phyloP scores from a whole-genome alignment of 1,140 invertebrate genomes.

The Bombus pyrosoma region DNA sequence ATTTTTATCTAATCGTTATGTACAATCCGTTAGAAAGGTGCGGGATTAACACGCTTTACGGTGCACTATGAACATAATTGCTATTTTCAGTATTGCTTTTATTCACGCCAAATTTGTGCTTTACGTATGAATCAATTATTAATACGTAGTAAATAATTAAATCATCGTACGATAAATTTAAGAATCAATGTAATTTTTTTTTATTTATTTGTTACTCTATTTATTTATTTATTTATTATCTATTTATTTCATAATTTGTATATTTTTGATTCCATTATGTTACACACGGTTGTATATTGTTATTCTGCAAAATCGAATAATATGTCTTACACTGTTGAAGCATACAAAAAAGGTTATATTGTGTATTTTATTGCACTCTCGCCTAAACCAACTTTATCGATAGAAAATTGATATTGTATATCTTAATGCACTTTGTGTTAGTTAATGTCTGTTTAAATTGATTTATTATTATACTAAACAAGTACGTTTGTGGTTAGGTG shows the following conservation, averaged over 20 bases:
- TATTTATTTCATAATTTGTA: conserved; percentile 36
- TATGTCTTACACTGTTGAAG: conserved; percentile 37
- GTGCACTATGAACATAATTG: conserved; percentile 36
- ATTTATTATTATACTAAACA: conserved; percentile 47
- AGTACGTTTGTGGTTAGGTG: conserved; percentile 74
- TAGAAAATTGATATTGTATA: neutral
- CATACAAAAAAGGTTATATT: conserved; percentile 4
- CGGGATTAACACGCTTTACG: conserved; percentile 36
- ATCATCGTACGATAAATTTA: neutral
- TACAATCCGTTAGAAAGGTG: conserved; percentile 25
- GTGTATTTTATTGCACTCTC: conserved; percentile 21
- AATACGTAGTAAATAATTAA: conserved; percentile 2
- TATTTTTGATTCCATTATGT: conserved; percentile 12
- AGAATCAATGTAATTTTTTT: neutral
- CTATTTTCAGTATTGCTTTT: conserved; percentile 30
- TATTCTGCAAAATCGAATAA: conserved; percentile 50
- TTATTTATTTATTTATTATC: conserved; percentile 22
- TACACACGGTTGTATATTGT: conserved; percentile 24
- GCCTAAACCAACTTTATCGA: conserved; percentile 1
- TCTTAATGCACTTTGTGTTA: conserved; percentile 37
- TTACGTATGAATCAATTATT: conserved; percentile 10
- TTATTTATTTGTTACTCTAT: neutral
- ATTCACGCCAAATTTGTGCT: conserved; percentile 28
- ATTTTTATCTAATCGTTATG: neutral
- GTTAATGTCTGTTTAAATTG: neutral